These are phyloP conservation scores for Piscicola geometra DNA, from an alignment of 2,888 invertebrate species.

Conservation along the genomic window DNA sequence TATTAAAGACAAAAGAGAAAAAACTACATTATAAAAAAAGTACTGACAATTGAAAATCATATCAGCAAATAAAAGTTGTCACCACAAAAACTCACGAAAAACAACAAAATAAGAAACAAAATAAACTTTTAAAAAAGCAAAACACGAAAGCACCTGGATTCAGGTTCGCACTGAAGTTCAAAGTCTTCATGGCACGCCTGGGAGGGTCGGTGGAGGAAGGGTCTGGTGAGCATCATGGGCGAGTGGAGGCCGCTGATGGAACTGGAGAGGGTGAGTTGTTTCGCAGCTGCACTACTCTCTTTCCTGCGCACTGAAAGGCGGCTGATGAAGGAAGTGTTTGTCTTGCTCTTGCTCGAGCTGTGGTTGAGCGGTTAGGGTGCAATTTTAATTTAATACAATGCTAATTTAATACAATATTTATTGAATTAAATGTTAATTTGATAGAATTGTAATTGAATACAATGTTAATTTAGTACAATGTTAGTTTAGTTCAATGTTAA, in stretches of 20 bases:
- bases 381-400: neutral
- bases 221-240: constrained; percentile 37
- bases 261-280: constrained; percentile 27
- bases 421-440: no score
- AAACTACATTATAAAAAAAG: no score
- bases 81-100: no score
- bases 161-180: neutral
- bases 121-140: no score
- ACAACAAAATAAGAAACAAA: no score
- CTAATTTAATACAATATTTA: no score
- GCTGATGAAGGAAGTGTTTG: constrained; percentile 86
- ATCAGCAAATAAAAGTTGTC: no score
- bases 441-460: no score
- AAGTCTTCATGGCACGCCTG: constrained; percentile 15
- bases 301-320: constrained; percentile 65
- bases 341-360: constrained; percentile 66
- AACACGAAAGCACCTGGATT: neutral
- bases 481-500: no score
- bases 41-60: no score
- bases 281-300: constrained; percentile 46
- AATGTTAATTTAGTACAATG: no score
- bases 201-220: constrained; percentile 32
- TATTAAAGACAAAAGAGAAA: no score
- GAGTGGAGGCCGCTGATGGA: constrained; percentile 40
- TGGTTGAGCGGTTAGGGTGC: neutral